Base-by-base conservation (phyloP, 2,113 vertebrate genomes). In the Pavo muticus region DNA sequence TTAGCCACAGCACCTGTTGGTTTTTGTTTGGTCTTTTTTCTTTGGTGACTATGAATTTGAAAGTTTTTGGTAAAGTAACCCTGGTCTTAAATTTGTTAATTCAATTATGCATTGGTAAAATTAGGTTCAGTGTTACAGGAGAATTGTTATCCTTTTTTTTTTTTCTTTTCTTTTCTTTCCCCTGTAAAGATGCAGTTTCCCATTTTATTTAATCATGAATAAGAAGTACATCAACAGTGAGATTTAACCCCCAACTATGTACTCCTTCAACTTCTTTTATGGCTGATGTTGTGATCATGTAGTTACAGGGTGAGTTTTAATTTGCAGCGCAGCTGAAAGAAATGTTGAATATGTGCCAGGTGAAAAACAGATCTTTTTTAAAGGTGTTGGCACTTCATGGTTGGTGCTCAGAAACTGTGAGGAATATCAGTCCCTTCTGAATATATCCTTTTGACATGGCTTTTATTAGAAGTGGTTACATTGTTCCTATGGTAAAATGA, bases 341-440 rank as follows among this genome's bases (percentile, higher is more conserved):
- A 79, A 37, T 67, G 78, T 67, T 91, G 85, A 89, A 84, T 73
- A 61, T 30, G 32, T 88, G 60, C 76, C 90, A 87, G 56, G 50
- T 81, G 47, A 87, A 92, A 94, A 88, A 47, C 32, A 69, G 24
- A 54, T 77, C 37, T 88, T 71, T 89, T 88, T 88, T 81, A 93
- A 84, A 84, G 42, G 21, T 85, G 45, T 86, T 96, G 75, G 93
- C 68, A 63, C 48, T 88, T 37, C 0, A 0, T 77, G 90, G 45
- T 35, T 87, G 39, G 24, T 93, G 47, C 25, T 81, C 69, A 81
- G 61, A 93, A 77, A 80, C 24, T 60, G 56, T 68, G 29, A 50
- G 0, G 3, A 70, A 52, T 78, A 94, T 87, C 76, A 47, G 52
- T 88, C 61, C 76, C 73, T 88, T 81, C 73, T 78, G 88, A 94